These are phyloP conservation scores for Poeciliopsis infans DNA, from an alignment of 2,797 vertebrate genomes.

Conservation along the genomic window DNA sequence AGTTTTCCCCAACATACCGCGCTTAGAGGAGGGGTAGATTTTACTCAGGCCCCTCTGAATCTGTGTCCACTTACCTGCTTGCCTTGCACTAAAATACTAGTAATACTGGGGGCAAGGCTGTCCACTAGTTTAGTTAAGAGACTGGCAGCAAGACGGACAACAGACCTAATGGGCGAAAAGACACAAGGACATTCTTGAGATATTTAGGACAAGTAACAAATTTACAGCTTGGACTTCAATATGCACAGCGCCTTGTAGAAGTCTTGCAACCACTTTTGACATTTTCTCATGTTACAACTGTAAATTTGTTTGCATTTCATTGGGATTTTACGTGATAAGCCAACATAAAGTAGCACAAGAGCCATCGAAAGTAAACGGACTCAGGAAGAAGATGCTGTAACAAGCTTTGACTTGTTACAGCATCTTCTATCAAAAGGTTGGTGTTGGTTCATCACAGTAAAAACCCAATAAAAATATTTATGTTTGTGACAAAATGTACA, in stretches of 20 bases:
- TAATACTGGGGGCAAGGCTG: constrained; percentile 99
- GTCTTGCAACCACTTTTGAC: not conserved
- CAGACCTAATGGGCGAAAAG: constrained; percentile 93
- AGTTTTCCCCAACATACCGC: not conserved
- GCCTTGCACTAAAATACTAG: constrained; percentile 99
- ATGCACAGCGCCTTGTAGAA: not conserved
- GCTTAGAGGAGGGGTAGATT: constrained; percentile 19
- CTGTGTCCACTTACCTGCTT: constrained; percentile 94
- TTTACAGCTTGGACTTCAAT: constrained; percentile 25
- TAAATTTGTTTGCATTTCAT: not conserved
- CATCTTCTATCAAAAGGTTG: not conserved
- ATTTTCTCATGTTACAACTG: not conserved
- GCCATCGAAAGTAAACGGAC: not conserved
- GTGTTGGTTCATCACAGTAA: not conserved
- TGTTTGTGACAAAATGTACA: not conserved
- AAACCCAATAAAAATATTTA: not conserved
- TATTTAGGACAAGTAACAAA: constrained; percentile 24
- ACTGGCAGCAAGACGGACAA: constrained; percentile 97
- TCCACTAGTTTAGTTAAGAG: constrained; percentile 99
- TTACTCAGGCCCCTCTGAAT: constrained; percentile 36
- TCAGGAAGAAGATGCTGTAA: too few relatives aligned
- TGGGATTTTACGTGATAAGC: not conserved
- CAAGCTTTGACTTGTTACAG: not conserved
- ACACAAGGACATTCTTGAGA: constrained; percentile 85
- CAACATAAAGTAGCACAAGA: not conserved